A percentile compares a stretch with the other conserved stretches of the same genome.
phyloP scores from a whole-genome alignment of 2,797 vertebrate species.

The Agapornis canus region DNA sequence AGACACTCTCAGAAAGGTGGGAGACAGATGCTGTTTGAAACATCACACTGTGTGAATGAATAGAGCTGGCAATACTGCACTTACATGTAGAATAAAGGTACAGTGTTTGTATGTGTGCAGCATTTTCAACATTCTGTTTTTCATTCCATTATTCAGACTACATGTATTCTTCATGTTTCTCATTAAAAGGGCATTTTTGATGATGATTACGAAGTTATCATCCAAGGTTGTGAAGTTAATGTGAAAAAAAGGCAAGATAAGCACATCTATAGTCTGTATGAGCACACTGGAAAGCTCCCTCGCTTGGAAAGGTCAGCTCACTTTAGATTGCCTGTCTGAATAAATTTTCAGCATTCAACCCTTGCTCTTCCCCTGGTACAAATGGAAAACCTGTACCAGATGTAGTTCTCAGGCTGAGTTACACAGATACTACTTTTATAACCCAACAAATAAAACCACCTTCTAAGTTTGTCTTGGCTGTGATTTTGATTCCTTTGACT shows the following conservation, averaged over 20 bases:
- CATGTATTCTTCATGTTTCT: neutral
- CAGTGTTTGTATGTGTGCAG: fast-evolving
- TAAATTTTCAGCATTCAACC: neutral
- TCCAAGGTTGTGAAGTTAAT: neutral
- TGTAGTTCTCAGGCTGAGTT: neutral
- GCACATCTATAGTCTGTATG: neutral
- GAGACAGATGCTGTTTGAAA: neutral
- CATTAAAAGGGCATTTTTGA: neutral
- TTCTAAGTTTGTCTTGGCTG: neutral
- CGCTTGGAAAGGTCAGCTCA: neutral
- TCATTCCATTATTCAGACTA: neutral
- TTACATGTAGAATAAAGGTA: neutral
- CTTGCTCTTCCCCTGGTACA: neutral
- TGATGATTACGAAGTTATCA: neutral
- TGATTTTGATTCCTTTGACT: neutral
- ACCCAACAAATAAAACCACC: neutral
- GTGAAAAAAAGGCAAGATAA: neutral
- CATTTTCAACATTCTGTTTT: neutral
- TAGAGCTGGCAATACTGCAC: neutral
- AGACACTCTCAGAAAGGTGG: neutral
- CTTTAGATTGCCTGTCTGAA: neutral
- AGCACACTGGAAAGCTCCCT: neutral
- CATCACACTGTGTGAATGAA: fast-evolving
- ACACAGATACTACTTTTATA: neutral
- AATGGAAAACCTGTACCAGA: neutral